These are phyloP conservation scores for Zootoca vivipara DNA, from an alignment of 2,113 vertebrate genomes.

Conservation along the genomic window DNA sequence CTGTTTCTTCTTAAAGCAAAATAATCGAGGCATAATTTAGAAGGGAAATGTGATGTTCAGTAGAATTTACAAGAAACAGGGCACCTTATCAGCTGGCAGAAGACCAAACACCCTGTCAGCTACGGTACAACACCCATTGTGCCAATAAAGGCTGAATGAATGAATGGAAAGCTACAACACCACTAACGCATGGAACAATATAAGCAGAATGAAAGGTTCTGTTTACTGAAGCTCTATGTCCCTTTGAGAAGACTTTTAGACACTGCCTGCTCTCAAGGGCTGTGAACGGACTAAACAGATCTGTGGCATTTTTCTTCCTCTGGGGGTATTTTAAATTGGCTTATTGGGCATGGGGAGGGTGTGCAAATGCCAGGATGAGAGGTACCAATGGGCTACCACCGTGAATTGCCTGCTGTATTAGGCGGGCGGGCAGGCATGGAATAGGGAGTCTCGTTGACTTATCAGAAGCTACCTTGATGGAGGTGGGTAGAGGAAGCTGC, in stretches of 20 bases:
- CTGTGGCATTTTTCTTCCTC: accelerated
- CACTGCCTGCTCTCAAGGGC: neutral
- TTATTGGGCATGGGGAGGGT: neutral
- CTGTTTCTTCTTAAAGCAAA: neutral
- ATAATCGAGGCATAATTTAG: neutral
- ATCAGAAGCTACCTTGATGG: neutral
- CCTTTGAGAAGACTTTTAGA: neutral
- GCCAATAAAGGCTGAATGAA: too few relatives aligned
- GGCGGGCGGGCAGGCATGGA: neutral
- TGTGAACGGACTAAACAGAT: neutral
- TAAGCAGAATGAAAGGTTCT: neutral
- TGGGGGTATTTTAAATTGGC: neutral
- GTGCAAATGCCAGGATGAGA: too few relatives aligned
- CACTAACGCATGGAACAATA: neutral
- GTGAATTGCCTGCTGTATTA: neutral
- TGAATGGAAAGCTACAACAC: neutral
- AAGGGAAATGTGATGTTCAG: neutral
- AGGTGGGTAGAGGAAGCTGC: too few relatives aligned
- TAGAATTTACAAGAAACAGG: neutral
- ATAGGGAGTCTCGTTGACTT: neutral
- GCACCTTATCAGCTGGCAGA: neutral
- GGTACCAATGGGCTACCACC: neutral
- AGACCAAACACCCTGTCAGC: neutral
- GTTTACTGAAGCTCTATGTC: neutral
- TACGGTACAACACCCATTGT: too few relatives aligned